Evolutionary conservation across 2,113 vertebrate genomes (phyloP), one percentile per base, ranked within the genome.

Genomic region (Phoenicopterus ruber): DNA sequence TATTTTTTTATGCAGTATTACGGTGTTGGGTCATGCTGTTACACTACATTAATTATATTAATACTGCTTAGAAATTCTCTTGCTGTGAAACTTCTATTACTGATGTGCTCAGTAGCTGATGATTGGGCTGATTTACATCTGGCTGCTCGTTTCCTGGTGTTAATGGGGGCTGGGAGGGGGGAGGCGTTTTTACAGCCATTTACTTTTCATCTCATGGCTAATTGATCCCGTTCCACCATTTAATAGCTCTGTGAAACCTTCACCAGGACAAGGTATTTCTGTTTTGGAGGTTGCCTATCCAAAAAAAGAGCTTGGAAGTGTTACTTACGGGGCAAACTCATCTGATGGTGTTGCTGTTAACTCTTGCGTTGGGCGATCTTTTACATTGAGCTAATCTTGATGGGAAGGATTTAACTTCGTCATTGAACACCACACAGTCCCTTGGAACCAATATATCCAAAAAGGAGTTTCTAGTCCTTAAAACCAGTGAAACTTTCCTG

Each of bases 201-300:
- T 85, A 58, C 92, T 96, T 94, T 91, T 81, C 79, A 86, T 96
- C 94, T 92, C 92, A 71, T 61, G 86, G 67, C 82, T 95, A 79
- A 93, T 91, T 87, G 80, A 84, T 96, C 89, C 84, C 20, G 20
- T 82, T 87, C 88, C 84, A 52, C 74, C 9, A 7, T 52, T 84
- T 70, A 63, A 87, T 25, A 69, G 50, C 85, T 74, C 54, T 57
- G 31, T 28, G 78, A 57, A 49, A 59, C 81, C 86, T 83, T 94
- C 84, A 47, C 44, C 57, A 61, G 90, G 73, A 34, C 29, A 8
- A 93, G 67, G 61, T 65, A 73, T 44, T 86, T 50, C 38, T 47
- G 58, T 3, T 63, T 90, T 74, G 49, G 69, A 44, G 74, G 13
- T 61, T 76, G 49, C 36, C 42, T n/a, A 1, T 58, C 59, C 21